Conservation (phyloP, 37 sponge, comb jelly and placozoan genomes). For the Cladorhizidae sp. region DNA sequence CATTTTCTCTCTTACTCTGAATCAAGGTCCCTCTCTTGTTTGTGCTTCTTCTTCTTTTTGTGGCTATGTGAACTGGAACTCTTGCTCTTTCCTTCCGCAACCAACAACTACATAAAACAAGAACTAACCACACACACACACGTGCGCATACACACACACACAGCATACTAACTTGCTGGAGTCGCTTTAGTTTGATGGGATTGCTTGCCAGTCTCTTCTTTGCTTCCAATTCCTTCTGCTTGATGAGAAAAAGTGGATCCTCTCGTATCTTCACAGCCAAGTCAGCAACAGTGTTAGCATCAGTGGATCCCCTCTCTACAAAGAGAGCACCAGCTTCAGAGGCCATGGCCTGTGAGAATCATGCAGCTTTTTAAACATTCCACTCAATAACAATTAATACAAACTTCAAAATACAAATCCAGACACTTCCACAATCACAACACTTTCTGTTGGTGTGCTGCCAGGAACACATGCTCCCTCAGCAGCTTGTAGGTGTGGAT, state of each 20-base stretch:
- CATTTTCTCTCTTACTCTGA: background rate
- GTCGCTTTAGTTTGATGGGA: conserved; percentile 76
- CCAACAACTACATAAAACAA: background rate
- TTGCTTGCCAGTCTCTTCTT: conserved; percentile 62
- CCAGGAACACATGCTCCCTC: too few relatives aligned
- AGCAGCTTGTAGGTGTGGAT: too few relatives aligned
- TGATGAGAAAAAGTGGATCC: conserved; percentile 87
- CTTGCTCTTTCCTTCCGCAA: background rate
- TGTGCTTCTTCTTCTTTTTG: background rate
- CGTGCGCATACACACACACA: background rate
- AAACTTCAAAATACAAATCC: too few relatives aligned
- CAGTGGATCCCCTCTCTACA: conserved; percentile 6
- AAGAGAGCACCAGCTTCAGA: conserved; percentile 81
- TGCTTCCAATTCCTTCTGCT: conserved; percentile 78
- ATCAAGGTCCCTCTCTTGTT: background rate
- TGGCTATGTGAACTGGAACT: background rate
- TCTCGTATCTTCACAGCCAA: conserved; percentile 81
- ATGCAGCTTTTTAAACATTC: too few relatives aligned
- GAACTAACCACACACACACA: background rate
- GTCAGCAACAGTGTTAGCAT: conserved; percentile 52
- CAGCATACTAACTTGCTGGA: conserved; percentile 67
- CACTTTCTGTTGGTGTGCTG: too few relatives aligned
- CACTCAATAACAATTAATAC: too few relatives aligned
- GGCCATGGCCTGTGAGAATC: conserved; percentile 48
- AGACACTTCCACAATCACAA: too few relatives aligned